Evolutionary conservation across 2,797 vertebrate genomes (phyloP).

Genomic region (Falco columbarius): DNA sequence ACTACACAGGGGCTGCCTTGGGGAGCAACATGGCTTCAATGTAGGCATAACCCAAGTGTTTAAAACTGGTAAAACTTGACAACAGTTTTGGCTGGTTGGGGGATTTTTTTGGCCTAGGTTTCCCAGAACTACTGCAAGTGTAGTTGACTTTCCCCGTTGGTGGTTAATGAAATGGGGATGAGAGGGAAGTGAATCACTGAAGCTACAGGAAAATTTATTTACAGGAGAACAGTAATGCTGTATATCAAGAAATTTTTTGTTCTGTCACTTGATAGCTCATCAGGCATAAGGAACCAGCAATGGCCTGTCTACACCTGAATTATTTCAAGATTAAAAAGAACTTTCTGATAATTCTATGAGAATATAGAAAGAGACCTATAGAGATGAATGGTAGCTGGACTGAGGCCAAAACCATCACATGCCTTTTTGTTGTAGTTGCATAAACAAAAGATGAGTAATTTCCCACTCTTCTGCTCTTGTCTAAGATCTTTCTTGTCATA

Average conservation of each 20-base stretch:
- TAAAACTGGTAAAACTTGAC: too few relatives aligned
- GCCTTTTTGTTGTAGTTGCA: slow-evolving; percentile 33
- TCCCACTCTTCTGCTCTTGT: slow-evolving; percentile 15
- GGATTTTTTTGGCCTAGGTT: background rate
- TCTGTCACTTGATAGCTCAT: background rate
- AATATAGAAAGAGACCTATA: background rate
- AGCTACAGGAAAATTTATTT: background rate
- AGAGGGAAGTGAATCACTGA: background rate
- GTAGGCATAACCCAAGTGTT: background rate
- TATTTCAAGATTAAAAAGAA: background rate
- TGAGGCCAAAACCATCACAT: slow-evolving; percentile 45
- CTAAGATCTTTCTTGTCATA: slow-evolving; percentile 35
- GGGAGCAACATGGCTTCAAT: background rate
- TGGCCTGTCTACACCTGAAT: background rate
- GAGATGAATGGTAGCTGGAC: slow-evolving; percentile 2
- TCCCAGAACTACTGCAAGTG: background rate
- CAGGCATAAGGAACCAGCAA: background rate
- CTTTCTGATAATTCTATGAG: background rate
- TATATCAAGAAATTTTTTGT: background rate
- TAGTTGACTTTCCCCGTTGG: background rate
- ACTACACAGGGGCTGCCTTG: fast-evolving
- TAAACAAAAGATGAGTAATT: slow-evolving; percentile 31
- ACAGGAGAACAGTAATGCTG: background rate
- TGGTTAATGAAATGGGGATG: background rate
- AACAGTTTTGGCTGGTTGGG: background rate